Evolutionary conservation across 2,113 vertebrate species (phyloP).

Genomic region (Triplophysa dalaica): DNA sequence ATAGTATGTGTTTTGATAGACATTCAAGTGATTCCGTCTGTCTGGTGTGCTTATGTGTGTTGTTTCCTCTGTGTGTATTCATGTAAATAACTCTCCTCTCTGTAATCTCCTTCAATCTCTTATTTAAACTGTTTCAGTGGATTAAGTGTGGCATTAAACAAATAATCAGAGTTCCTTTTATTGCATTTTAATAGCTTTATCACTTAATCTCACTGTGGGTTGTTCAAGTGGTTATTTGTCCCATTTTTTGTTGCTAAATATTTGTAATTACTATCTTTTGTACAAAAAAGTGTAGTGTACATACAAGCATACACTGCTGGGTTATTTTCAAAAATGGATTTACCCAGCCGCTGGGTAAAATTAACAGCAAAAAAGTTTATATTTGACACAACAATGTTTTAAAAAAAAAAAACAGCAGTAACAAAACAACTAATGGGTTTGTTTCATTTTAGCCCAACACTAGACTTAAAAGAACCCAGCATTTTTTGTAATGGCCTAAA

Average conservation of each 20-base stretch:
- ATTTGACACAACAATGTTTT: no score
- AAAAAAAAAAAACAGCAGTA: no score
- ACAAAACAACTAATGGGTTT: no score
- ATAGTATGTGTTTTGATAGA: neutral
- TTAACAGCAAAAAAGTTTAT: no score
- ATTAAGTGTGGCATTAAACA: neutral
- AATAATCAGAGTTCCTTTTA: neutral
- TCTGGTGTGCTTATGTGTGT: neutral
- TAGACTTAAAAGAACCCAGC: no score
- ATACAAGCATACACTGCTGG: no score
- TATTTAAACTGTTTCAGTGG: neutral
- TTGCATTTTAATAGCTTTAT: neutral
- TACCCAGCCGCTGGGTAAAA: no score
- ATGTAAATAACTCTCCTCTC: neutral
- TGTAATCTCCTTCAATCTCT: neutral
- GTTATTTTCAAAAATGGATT: no score
- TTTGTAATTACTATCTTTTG: neutral
- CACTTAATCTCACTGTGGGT: neutral
- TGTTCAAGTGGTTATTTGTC: neutral
- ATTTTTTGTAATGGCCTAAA: no score
- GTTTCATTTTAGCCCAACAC: no score
- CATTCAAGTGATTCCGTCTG: neutral
- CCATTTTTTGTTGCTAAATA: neutral
- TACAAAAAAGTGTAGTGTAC: no score
- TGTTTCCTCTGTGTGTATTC: neutral